These are phyloP conservation scores for Percopsis transmontana DNA, from an alignment of 2,113 vertebrate genomes.

Conservation along the genomic window DNA sequence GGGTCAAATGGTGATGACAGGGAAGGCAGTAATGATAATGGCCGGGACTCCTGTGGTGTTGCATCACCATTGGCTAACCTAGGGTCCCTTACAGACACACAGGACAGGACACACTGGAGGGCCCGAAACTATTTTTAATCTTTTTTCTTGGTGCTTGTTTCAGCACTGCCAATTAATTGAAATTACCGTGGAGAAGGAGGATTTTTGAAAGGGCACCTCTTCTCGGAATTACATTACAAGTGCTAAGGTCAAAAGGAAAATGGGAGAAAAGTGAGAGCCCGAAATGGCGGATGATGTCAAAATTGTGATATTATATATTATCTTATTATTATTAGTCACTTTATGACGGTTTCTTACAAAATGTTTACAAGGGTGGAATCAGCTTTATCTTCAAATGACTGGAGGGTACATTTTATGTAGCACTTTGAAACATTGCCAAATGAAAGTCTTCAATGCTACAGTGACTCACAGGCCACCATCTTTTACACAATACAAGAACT, in stretches of 20 bases:
- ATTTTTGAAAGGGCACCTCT: not conserved
- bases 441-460: not conserved
- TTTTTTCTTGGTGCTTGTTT: slow-evolving; percentile 26
- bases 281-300: not conserved
- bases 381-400: not conserved
- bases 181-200: slow-evolving; percentile 8
- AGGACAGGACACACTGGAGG: not conserved
- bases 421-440: not conserved
- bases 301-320: too few relatives aligned
- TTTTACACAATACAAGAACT: slow-evolving; percentile 2
- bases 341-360: not conserved
- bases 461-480: not conserved
- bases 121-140: not conserved
- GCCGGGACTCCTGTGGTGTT: slow-evolving; percentile 22
- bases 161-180: slow-evolving; percentile 6
- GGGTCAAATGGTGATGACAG: slow-evolving; percentile 46
- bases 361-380: not conserved
- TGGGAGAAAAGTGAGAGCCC: not conserved
- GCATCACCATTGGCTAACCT: slow-evolving; percentile 24
- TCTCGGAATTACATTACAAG: not conserved
- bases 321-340: not conserved
- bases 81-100: slow-evolving; percentile 35
- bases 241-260: slow-evolving; percentile 3
- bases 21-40: slow-evolving; percentile 28
- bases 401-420: not conserved